A percentile compares a stretch with the other conserved stretches of the same genome.
Conservation (phyloP, 2,113 vertebrate species). For the Pedetes capensis region DNA sequence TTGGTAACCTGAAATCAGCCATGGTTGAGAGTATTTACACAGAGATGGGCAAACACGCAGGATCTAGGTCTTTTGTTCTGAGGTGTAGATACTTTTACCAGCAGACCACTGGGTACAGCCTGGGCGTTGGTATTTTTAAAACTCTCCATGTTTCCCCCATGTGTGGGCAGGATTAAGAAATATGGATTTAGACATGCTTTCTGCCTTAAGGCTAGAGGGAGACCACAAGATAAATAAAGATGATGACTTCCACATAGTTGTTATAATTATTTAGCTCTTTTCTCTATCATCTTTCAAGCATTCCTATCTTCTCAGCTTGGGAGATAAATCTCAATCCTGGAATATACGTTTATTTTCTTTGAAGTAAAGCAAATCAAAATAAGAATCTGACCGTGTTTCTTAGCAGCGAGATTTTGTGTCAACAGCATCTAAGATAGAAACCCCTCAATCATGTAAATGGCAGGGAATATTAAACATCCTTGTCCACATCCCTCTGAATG, state of each 20-base stretch:
- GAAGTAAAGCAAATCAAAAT: neutral
- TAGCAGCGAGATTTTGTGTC: neutral
- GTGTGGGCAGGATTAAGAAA: neutral
- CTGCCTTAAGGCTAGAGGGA: neutral
- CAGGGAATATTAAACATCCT: neutral
- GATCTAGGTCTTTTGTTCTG: neutral
- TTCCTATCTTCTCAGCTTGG: neutral
- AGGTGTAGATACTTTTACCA: neutral
- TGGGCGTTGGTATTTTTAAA: neutral
- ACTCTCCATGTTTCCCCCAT: neutral
- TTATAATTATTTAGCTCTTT: neutral
- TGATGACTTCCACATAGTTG: neutral
- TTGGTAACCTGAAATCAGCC: neutral
- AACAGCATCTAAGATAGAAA: neutral
- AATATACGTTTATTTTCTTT: neutral
- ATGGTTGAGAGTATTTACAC: neutral
- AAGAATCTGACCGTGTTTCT: neutral
- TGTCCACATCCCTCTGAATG: too few species aligned
- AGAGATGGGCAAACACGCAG: neutral
- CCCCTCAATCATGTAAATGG: neutral
- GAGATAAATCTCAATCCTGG: neutral
- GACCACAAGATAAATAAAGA: neutral
- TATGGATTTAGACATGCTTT: neutral
- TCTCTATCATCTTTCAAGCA: neutral
- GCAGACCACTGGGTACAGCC: neutral